phyloP scores from a whole-genome alignment of 2,797 vertebrate genomes.

The Smutsia gigantea region DNA sequence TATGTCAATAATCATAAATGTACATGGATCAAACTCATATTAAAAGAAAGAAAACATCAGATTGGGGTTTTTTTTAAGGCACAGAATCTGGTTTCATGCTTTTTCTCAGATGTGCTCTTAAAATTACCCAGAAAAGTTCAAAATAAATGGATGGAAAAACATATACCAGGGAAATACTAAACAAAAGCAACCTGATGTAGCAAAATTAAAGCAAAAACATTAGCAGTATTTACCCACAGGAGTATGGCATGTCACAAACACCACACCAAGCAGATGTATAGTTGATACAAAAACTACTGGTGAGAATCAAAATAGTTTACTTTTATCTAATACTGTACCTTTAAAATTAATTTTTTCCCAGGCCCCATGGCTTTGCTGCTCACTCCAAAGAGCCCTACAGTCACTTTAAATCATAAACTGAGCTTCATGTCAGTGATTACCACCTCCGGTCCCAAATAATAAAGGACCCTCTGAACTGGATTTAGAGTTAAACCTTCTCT shows the following conservation, averaged over 20 bases:
- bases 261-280: not conserved
- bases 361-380: not conserved
- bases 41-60: not conserved
- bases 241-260: not conserved
- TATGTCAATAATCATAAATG: not conserved
- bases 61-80: constrained; percentile 9
- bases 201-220: constrained; percentile 34
- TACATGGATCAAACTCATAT: not conserved
- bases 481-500: constrained; percentile 13
- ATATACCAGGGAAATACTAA: constrained; percentile 26
- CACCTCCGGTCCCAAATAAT: not conserved
- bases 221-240: not conserved
- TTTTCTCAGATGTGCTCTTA: not conserved
- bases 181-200: not conserved
- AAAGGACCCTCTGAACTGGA: not conserved
- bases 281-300: not conserved
- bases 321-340: constrained; percentile 7
- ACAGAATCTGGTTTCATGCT: not conserved
- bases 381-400: not conserved
- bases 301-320: not conserved
- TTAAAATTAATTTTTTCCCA: not conserved
- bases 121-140: not conserved
- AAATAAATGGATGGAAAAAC: constrained; percentile 14
- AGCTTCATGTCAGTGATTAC: constrained; percentile 8
- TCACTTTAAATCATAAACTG: constrained; percentile 48